Base-by-base conservation (phyloP, 2,888 invertebrate species). In the Nemotelus pantherinus region DNA sequence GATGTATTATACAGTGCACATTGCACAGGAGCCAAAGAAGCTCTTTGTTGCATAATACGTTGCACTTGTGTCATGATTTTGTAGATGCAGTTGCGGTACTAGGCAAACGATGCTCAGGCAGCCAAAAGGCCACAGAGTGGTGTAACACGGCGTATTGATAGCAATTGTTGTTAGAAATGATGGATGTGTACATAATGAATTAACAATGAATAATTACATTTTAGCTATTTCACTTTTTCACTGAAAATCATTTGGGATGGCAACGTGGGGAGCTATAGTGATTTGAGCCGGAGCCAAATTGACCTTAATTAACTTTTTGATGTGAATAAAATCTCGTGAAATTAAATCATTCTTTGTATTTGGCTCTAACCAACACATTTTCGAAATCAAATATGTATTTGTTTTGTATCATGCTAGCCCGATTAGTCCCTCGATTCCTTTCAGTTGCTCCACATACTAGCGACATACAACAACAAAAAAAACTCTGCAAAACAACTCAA, bases 1-100 rank as follows among this genome's bases (percentile, higher is more conserved):
- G 25, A 25, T 25, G 25, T 25, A 25, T 25, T 25, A 25, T 25
- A 25, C 25, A 25, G 25, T 25, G 25, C 25, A 25, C 25, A 25
- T 25, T 25, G 67, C 67, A 67, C 50, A 3, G 67, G 50, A 7
- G 41, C 43, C n/a, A 43, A 55, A 70, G 55, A 70, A 9, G 50
- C 67, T 68, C 39, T 1, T 2, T 9, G n/a, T 70, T 70, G 70
- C 70, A 70, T 70, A 70, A 70, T 43, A 41, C 41, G 10, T 70
- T 70, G 70, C 70, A 70, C 70, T 68, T 70, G 70, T 70, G 70
- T 70, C 70, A 70, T 70, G 70, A 70, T 70, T 70, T 70, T 70
- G 55, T n/a, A 67, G 53, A 67, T 67, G 67, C 67, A 67, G 10
- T 10, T 43, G 64, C 43, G 7, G 45, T 39, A 64, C 50, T 67